Evolutionary conservation across 2,113 vertebrate genomes (phyloP).

Genomic region (Archilochus colubris): DNA sequence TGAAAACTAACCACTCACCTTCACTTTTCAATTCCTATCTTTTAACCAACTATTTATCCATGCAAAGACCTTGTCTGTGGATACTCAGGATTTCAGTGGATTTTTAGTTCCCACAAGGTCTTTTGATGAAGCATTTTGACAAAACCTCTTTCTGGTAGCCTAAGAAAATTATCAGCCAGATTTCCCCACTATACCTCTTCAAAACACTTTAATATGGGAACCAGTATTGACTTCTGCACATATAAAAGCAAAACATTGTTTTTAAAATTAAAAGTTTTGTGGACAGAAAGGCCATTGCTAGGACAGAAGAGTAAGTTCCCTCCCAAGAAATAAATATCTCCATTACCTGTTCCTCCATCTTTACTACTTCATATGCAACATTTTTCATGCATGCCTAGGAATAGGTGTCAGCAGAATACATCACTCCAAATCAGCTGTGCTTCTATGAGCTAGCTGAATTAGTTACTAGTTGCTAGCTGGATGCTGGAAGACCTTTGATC

Average conservation of each 20-base stretch:
- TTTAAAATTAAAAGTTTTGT: neutral
- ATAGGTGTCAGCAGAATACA: constrained; percentile 33
- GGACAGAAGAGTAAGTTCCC: neutral
- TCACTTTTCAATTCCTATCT: neutral
- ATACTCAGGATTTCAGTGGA: neutral
- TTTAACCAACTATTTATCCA: neutral
- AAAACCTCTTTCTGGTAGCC: neutral
- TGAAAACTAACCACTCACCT: neutral
- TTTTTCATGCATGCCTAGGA: constrained; percentile 53
- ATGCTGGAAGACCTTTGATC: constrained; percentile 47
- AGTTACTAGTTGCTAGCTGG: neutral
- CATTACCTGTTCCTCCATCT: neutral
- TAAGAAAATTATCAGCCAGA: neutral
- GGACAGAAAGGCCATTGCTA: neutral
- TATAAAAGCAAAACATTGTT: neutral
- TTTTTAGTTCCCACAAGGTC: neutral
- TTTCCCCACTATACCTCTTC: neutral
- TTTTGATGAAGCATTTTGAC: neutral
- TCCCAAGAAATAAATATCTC: neutral
- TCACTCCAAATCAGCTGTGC: constrained; percentile 26
- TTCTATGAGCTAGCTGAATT: neutral
- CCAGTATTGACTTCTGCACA: neutral
- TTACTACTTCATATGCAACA: neutral
- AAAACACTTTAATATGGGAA: neutral
- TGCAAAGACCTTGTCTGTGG: neutral